These are phyloP conservation scores for Popillia japonica DNA, from an alignment of 1,140 invertebrate species.

Conservation along the genomic window DNA sequence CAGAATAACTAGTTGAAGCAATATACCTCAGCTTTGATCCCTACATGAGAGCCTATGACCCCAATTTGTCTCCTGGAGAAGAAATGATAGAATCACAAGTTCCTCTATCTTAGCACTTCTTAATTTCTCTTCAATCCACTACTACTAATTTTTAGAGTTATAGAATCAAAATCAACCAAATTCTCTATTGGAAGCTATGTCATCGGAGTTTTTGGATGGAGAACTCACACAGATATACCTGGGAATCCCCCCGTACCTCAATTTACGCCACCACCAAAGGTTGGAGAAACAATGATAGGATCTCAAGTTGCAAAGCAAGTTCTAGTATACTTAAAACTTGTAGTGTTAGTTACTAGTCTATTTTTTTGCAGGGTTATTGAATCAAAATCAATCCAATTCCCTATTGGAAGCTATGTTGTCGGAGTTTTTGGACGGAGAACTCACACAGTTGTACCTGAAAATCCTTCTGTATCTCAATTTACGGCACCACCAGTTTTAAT, in stretches of 20 bases:
- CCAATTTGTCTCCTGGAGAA: too few species aligned
- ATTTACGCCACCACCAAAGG: not conserved
- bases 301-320: too few species aligned
- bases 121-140: too few species aligned
- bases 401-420: conserved; percentile 61
- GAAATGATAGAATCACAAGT: too few species aligned
- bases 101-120: too few species aligned
- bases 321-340: too few species aligned
- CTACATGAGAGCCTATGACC: conserved; percentile 68
- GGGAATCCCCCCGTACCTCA: conserved; percentile 32
- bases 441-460: conserved; percentile 60
- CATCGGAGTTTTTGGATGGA: conserved; percentile 65
- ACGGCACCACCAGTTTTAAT: conserved; percentile 50
- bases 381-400: conserved; percentile 61
- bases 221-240: conserved; percentile 63
- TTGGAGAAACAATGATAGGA: too few species aligned
- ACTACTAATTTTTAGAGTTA: conserved; percentile 53
- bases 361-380: conserved; percentile 55
- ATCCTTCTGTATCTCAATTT: not conserved
- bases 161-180: conserved; percentile 60
- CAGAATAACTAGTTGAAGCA: too few species aligned
- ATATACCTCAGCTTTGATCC: conserved; percentile 69
- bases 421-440: conserved; percentile 66
- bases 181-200: conserved; percentile 62
- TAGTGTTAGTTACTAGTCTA: too few species aligned